Evolutionary conservation across 2,888 invertebrate genomes (phyloP).

Genomic region (Lasioglossum malachurum): DNA sequence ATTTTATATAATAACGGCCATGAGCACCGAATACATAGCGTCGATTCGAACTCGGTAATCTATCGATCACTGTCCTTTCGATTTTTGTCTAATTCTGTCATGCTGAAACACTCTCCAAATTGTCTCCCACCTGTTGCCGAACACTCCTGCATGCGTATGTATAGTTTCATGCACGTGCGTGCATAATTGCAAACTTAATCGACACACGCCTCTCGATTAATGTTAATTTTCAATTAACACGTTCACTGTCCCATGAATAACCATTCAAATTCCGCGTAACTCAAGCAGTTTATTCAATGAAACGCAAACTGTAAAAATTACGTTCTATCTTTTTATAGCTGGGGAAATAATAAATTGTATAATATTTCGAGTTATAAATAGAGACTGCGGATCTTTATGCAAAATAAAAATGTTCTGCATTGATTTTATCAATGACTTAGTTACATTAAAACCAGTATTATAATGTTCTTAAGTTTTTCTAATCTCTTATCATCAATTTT

Average conservation of each 20-base stretch:
- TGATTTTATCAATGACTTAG: too few relatives aligned
- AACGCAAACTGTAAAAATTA: not conserved
- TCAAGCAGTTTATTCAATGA: not conserved
- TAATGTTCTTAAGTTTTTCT: too few relatives aligned
- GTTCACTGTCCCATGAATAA: not conserved
- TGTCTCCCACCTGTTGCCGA: conserved; percentile 1
- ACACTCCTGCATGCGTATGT: not conserved
- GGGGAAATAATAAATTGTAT: too few relatives aligned
- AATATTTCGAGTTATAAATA: too few relatives aligned
- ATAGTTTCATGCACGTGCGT: not conserved
- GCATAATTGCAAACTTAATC: not conserved
- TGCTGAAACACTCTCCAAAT: not conserved
- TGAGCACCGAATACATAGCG: not conserved
- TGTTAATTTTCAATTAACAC: not conserved
- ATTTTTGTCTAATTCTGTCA: not conserved
- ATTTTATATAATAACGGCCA: not conserved
- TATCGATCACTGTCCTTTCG: not conserved
- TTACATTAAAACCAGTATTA: too few relatives aligned
- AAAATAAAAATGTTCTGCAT: too few relatives aligned
- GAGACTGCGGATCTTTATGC: too few relatives aligned
- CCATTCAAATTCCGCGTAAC: not conserved
- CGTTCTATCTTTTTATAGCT: too few relatives aligned
- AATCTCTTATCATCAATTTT: too few relatives aligned
- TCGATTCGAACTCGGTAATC: not conserved
- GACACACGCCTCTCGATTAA: not conserved